phyloP scores from a whole-genome alignment of 2,113 vertebrate genomes.

The Carollia perspicillata region DNA sequence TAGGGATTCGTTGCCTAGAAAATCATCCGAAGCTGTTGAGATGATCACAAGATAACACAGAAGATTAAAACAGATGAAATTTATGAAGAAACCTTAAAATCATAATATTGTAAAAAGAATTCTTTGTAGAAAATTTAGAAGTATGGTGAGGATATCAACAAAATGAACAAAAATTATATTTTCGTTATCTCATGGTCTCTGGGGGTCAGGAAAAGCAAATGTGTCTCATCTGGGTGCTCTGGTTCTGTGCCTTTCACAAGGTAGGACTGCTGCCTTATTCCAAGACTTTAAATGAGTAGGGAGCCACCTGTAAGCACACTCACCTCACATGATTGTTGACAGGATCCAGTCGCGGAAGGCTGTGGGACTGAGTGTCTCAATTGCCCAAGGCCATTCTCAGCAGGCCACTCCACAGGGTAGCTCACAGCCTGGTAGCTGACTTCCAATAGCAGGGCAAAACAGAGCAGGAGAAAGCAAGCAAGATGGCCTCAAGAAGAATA shows the following conservation, averaged over 20 bases:
- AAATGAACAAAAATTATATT: background rate
- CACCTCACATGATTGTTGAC: background rate
- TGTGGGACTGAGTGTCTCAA: background rate
- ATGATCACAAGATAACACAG: background rate
- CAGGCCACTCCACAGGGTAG: background rate
- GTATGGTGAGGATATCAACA: background rate
- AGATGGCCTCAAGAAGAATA: background rate
- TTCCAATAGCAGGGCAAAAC: background rate
- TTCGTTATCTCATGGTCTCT: background rate
- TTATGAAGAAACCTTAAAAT: background rate
- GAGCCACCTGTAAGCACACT: background rate
- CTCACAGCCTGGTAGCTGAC: background rate
- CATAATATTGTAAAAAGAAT: background rate
- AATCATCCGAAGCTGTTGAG: background rate
- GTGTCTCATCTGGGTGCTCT: background rate
- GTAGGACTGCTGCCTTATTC: rapidly evolving
- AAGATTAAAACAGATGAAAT: conserved; percentile 15
- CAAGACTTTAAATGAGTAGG: background rate
- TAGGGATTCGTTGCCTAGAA: background rate
- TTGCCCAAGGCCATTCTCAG: background rate
- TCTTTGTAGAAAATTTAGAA: background rate
- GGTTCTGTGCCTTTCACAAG: background rate
- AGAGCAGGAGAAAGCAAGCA: background rate
- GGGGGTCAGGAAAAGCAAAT: background rate
- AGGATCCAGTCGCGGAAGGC: background rate